Percentiles rank a stretch among this genome's conserved stretches.
phyloP scores from a whole-genome alignment of 1,140 invertebrate genomes.

The Drosophila sturtevanti region DNA sequence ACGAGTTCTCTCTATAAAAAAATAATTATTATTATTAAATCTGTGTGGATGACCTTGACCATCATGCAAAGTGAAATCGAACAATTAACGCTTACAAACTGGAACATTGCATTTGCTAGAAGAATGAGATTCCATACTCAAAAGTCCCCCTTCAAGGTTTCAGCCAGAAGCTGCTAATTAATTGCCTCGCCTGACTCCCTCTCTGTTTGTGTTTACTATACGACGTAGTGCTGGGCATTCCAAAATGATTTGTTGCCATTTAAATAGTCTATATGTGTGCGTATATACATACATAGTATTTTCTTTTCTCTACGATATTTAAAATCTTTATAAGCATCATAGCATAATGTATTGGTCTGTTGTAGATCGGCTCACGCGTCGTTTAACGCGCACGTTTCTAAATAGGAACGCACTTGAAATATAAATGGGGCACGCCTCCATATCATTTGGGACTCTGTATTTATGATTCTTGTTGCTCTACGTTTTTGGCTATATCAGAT shows the following conservation, averaged over 20 bases:
- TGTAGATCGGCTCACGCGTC: slow-evolving; percentile 68
- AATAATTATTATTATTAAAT: neutral
- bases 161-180: slow-evolving; percentile 61
- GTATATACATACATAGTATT: slow-evolving; percentile 11
- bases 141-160: slow-evolving; percentile 40
- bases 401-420: slow-evolving; percentile 69
- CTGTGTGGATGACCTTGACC: slow-evolving; percentile 41
- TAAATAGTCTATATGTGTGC: slow-evolving; percentile 19
- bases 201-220: slow-evolving; percentile 36
- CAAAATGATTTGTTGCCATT: slow-evolving; percentile 49
- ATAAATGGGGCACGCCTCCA: slow-evolving; percentile 53
- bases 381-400: slow-evolving; percentile 63
- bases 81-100: slow-evolving; percentile 54
- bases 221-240: slow-evolving; percentile 30
- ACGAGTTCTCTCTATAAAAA: slow-evolving; percentile 27
- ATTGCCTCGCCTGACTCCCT: slow-evolving; percentile 18
- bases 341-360: slow-evolving; percentile 42
- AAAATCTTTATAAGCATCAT: slow-evolving; percentile 12
- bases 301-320: slow-evolving; percentile 31
- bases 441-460: slow-evolving; percentile 2
- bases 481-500: neutral
- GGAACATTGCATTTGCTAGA: too few species aligned
- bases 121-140: slow-evolving; percentile 29
- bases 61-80: slow-evolving; percentile 19
- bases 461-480: slow-evolving; percentile 1